phyloP scores from a whole-genome alignment of 2,113 vertebrate species.

The Anarhynchus alexandrinus region DNA sequence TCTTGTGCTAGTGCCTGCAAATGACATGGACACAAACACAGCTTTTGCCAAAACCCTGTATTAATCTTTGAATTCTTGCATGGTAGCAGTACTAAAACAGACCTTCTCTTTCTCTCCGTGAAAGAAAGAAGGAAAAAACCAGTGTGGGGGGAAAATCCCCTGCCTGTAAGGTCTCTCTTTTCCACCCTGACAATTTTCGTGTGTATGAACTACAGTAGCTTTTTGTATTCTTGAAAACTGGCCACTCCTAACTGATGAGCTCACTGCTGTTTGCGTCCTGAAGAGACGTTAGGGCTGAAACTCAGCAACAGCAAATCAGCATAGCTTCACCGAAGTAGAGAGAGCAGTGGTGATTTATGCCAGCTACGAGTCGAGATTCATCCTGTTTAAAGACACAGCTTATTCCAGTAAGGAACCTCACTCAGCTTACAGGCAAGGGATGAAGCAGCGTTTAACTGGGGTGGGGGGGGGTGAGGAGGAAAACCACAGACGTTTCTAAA shows the following conservation, averaged over 20 bases:
- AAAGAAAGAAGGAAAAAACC: background rate
- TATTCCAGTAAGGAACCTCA: background rate
- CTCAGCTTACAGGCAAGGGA: background rate
- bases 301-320: background rate
- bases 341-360: background rate
- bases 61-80: background rate
- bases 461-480: background rate
- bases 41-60: background rate
- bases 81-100: background rate
- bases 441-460: background rate
- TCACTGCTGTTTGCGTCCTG: constrained; percentile 20
- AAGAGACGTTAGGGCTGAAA: background rate
- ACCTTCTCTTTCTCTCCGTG: background rate
- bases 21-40: background rate
- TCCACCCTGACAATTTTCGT: background rate
- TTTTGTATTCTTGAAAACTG: constrained; percentile 5
- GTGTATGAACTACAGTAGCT: background rate
- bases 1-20: background rate
- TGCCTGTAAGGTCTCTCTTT: background rate
- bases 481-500: background rate
- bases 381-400: background rate
- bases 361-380: background rate
- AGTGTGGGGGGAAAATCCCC: background rate
- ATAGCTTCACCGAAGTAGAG: background rate
- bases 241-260: constrained; percentile 12